A percentile compares a stretch with the other conserved stretches of the same genome.
Evolutionary conservation across 2,113 vertebrate species (phyloP).

Genomic region (Peromyscus maniculatus): DNA sequence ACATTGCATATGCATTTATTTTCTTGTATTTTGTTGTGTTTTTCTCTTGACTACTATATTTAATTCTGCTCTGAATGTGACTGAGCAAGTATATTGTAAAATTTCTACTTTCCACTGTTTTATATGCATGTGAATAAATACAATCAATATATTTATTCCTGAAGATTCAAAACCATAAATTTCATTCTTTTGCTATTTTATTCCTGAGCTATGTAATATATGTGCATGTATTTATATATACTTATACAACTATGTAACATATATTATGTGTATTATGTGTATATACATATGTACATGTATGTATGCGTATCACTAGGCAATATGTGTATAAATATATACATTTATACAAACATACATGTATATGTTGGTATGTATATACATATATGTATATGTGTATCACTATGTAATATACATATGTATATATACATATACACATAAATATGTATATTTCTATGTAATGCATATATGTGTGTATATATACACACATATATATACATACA

Average conservation of each 20-base stretch:
- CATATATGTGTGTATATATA: not conserved
- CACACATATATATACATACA: too few relatives aligned
- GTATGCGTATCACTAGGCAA: not conserved
- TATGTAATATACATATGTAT: too few relatives aligned
- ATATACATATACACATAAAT: too few relatives aligned
- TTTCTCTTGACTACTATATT: not conserved
- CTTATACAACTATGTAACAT: too few relatives aligned
- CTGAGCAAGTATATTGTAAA: not conserved
- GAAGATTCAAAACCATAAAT: not conserved
- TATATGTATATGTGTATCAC: not conserved
- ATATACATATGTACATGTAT: not conserved
- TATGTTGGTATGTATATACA: not conserved
- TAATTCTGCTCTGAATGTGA: not conserved
- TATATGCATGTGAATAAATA: not conserved
- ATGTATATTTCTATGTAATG: too few relatives aligned
- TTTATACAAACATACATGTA: not conserved
- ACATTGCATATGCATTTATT: not conserved
- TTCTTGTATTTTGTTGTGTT: not conserved
- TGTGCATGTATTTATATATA: not conserved
- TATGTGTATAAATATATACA: not conserved
- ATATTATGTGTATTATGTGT: not conserved
- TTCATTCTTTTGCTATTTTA: not conserved
- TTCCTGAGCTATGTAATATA: not conserved
- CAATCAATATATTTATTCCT: not conserved
- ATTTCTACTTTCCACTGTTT: not conserved